Conservation (phyloP, 2,113 vertebrate species). For the Psittacus erithacus region DNA sequence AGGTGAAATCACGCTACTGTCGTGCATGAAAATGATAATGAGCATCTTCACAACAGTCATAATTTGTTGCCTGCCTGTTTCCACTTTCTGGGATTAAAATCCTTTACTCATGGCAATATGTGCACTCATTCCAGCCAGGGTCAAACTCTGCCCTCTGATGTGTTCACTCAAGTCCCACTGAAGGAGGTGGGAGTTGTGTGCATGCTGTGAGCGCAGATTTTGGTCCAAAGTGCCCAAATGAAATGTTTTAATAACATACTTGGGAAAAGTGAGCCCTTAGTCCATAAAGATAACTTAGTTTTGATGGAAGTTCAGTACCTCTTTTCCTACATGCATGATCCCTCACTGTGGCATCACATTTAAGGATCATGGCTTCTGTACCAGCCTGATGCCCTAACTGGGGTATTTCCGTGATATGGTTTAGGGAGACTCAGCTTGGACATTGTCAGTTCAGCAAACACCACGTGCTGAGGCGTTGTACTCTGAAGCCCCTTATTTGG, state of each 20-base stretch:
- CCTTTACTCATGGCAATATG: not conserved
- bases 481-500: not conserved
- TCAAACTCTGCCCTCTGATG: constrained; percentile 26
- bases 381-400: constrained; percentile 35
- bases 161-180: constrained; percentile 20
- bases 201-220: not conserved
- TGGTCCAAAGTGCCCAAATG: not conserved
- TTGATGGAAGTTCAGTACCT: not conserved
- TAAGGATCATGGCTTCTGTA: constrained; percentile 1
- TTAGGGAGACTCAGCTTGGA: not conserved
- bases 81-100: constrained; percentile 4
- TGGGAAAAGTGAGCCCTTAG: not conserved
- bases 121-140: constrained; percentile 45
- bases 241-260: not conserved
- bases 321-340: constrained; percentile 16
- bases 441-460: not conserved
- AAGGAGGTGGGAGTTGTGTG: constrained; percentile 27
- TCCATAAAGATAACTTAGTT: not conserved
- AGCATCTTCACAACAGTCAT: constrained; percentile 40
- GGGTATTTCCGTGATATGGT: constrained; percentile 28
- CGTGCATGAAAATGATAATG: constrained; percentile 43
- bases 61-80: constrained; percentile 57
- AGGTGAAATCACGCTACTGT: not conserved
- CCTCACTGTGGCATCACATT: constrained; percentile 19
- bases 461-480: not conserved